These are phyloP conservation scores for Ametastegia equiseti DNA, from an alignment of 2,888 invertebrate species.

Conservation along the genomic window DNA sequence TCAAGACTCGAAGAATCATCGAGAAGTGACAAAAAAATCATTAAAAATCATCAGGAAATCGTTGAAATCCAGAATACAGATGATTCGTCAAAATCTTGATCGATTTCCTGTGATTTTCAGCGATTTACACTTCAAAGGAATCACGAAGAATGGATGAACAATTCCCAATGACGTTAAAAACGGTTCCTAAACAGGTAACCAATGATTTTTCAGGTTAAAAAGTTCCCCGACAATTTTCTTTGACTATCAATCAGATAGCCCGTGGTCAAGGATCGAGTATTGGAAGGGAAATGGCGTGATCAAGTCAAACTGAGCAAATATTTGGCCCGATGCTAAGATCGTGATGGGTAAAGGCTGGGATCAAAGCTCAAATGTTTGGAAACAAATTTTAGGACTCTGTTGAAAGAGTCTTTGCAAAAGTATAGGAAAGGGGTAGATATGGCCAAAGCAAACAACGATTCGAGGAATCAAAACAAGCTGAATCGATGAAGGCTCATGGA, in stretches of 20 bases:
- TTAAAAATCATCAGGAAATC: no score
- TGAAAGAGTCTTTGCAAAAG: neutral
- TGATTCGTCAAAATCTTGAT: no score
- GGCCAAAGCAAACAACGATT: neutral
- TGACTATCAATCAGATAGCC: no score
- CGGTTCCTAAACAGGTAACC: no score
- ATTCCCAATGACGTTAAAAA: no score
- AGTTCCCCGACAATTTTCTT: no score
- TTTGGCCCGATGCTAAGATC: neutral
- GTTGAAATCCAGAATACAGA: no score
- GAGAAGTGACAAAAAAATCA: neutral
- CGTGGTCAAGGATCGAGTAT: neutral
- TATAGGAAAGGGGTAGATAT: neutral
- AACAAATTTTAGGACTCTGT: neutral
- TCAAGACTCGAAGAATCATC: neutral
- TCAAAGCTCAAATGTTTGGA: neutral
- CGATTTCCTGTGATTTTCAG: no score
- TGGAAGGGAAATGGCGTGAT: neutral
- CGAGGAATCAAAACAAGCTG: neutral
- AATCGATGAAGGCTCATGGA: neutral
- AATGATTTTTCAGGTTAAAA: no score
- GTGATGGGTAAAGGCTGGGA: neutral
- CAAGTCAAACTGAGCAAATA: neutral
- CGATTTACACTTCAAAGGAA: no score
- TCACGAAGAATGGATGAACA: no score